Base-by-base conservation (phyloP, 1,140 invertebrate genomes). In the Micrasema longulum region DNA sequence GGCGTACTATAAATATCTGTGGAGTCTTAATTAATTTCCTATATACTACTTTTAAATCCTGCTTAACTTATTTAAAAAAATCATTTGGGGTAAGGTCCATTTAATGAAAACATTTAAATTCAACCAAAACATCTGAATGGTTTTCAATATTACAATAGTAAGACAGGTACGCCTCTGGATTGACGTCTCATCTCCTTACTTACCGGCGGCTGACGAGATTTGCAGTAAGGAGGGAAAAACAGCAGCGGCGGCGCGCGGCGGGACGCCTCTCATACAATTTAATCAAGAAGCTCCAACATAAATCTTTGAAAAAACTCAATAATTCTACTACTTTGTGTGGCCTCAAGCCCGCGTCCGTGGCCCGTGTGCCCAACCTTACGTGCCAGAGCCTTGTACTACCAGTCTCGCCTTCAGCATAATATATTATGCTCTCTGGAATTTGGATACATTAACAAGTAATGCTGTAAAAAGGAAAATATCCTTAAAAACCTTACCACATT, bases 301-400 rank as follows among this genome's bases (percentile, higher is more conserved):
- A 72, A 72, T 72, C 71, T 67, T 66, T 35, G 64, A 35, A 65
- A 66, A 68, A 62, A 72, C 63, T 72, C 71, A 72, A 72, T 72
- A 72, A 72, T 72, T 72, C 71, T 62, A 43, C 38, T 71, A 71
- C 52, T 66, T 66, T 71, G 60, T 71, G 48, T 62, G 68, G 38
- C 47, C 57, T n/a, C 55, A 35, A 41, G 26, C 60, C n/a, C 26
- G 10, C 55, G n/a, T 14, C 26, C 26, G 26, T 7, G 26, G 26
- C 26, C 26, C 26, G 26, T n/a, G n/a, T n/a, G 26, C 26, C 18
- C 22, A 20, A 45, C 22, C 43, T 23, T 50, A 45, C 62, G 43
- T 48, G 62, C 20, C 43, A 43, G 23, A 53, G 50, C 26, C 2
- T 31, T n/a, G 3, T 7, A 7, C 26, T 7, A 31, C 43, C n/a